Conservation (phyloP, 2,797 vertebrate species). For the Chrysocyon brachyurus region DNA sequence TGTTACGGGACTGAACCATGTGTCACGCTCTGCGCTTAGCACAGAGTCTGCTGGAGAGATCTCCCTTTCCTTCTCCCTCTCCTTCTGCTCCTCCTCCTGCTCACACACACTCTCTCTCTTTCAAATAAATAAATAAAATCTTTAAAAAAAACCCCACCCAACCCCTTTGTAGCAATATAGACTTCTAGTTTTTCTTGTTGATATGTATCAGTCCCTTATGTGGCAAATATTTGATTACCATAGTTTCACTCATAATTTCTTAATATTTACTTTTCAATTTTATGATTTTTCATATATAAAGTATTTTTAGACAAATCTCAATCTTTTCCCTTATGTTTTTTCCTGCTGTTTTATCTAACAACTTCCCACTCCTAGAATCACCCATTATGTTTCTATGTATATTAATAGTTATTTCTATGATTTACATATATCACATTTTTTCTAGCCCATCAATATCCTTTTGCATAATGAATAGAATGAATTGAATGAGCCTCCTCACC, state of each 20-base stretch:
- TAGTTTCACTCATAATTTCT: conserved; percentile 6
- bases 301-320: background rate
- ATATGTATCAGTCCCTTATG: background rate
- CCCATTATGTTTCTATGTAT: background rate
- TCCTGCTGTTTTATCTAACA: background rate
- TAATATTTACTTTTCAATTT: background rate
- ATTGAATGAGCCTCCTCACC: background rate
- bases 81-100: background rate
- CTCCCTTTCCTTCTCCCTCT: background rate
- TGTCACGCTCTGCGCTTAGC: background rate
- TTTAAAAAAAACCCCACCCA: background rate
- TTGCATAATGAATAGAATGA: background rate
- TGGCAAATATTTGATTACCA: background rate
- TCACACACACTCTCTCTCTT: background rate
- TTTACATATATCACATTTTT: background rate
- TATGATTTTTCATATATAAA: background rate
- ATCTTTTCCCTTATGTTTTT: conserved; percentile 7
- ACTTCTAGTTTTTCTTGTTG: background rate
- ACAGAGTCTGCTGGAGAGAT: background rate
- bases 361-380: background rate
- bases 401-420: background rate
- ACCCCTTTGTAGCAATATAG: too few species aligned
- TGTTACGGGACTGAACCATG: background rate
- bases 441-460: background rate
- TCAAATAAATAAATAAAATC: background rate